Base-by-base conservation (phyloP, 1,140 invertebrate genomes). In the Solen grandis region DNA sequence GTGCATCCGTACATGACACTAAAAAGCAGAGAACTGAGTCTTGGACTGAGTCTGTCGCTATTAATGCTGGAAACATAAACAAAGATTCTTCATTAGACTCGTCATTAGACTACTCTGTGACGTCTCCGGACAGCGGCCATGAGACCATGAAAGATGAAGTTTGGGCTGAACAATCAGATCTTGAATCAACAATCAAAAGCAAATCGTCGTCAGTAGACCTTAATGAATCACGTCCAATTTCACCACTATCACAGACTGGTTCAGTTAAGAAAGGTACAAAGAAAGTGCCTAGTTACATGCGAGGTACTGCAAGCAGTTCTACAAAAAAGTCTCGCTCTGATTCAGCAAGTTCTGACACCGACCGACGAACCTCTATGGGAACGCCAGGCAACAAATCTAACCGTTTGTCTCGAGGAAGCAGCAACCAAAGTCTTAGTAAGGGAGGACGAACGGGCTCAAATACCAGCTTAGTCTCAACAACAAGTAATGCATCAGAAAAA, bases 11-110 rank as follows among this genome's bases (percentile, higher is more conserved):
- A 19, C 82, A 83, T 52, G 86, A 84, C 29, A 81, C 82, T 35
- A 74, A 87, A n/a, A 90, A 90, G 68, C 83, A 88, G 55, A 69
- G 88, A 66, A 89, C 88, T 8, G 89, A 90, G 65, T 87, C 85
- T 0, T 90, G 89, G 89, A 90, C 89, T 5, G 88, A 88, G 75
- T 79, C 86, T 41, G 85, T 87, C 13, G 79, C 77, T 2, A 69
- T 55, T 41, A 83, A 72, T 55, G 78, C 59, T 36, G 72, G 60
- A 52, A 83, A 78, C 35, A 62, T 84, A 5, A 74, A 36, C 36
- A 85, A 85, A 63, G 83, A 83, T 55, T 72, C 81, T 13, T 63
- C 81, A 3, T 29, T 84, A 25, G 83, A 88, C 82, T 88, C 85
- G n/a, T 81, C 78, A 0, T 52, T 84, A 2, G 85, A 88, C 22